Conservation (phyloP, 2,888 invertebrate genomes). For the Augiades crinisus region DNA sequence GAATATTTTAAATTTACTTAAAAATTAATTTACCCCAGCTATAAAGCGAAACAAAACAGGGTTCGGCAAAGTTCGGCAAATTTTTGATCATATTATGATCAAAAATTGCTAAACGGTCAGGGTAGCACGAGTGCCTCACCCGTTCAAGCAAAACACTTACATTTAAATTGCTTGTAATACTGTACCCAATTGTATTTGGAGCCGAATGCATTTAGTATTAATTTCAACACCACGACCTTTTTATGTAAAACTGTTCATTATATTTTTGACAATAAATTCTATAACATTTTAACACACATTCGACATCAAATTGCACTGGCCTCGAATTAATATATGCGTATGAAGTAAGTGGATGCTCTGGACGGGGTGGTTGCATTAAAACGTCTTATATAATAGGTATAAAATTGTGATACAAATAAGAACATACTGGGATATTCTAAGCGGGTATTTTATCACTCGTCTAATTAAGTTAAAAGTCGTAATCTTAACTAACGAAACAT, state of each 20-base stretch:
- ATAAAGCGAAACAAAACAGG: not conserved
- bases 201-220: not conserved
- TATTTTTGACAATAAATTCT: constrained; percentile 10
- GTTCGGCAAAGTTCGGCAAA: no score
- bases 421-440: constrained; percentile 44
- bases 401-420: constrained; percentile 41
- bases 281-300: constrained; percentile 19
- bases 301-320: constrained; percentile 42
- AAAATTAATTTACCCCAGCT: not conserved
- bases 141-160: constrained; percentile 9
- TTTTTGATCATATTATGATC: no score
- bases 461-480: constrained; percentile 28
- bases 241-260: constrained; percentile 6
- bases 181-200: constrained; percentile 9
- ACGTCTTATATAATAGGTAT: constrained; percentile 41
- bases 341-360: constrained; percentile 42
- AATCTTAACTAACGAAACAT: constrained; percentile 59
- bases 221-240: constrained; percentile 15
- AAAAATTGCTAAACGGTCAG: not conserved
- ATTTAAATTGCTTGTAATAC: constrained; percentile 20
- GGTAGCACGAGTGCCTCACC: not conserved
- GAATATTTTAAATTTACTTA: not conserved
- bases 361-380: constrained; percentile 52
- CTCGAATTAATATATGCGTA: constrained; percentile 40
- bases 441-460: constrained; percentile 31